These are phyloP conservation scores for Cettia cetti DNA, from an alignment of 2,113 vertebrate genomes.

Conservation along the genomic window DNA sequence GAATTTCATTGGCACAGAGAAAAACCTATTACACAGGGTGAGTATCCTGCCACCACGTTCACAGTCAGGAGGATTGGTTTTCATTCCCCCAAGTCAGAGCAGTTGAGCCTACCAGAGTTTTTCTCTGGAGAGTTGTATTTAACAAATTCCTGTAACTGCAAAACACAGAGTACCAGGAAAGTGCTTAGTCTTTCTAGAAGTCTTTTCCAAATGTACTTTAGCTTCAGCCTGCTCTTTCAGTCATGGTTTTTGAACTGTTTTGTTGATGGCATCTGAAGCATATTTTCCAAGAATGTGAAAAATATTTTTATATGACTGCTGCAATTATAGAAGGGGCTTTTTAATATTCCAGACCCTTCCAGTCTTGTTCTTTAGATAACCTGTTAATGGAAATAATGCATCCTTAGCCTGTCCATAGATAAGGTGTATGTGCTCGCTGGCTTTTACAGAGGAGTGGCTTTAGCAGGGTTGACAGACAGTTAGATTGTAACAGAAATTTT, in stretches of 20 bases:
- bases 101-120: background rate
- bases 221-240: background rate
- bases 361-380: background rate
- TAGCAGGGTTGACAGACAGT: background rate
- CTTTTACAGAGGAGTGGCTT: background rate
- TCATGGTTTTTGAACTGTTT: background rate
- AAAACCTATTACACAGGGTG: background rate
- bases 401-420: background rate
- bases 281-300: background rate
- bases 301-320: background rate
- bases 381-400: background rate
- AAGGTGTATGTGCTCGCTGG: background rate
- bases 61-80: background rate
- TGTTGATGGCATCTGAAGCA: background rate
- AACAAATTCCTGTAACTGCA: background rate
- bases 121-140: background rate
- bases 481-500: background rate
- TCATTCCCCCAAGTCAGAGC: background rate
- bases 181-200: background rate
- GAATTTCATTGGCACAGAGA: background rate
- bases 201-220: background rate
- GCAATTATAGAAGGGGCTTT: background rate
- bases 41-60: background rate
- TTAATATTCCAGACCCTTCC: background rate
- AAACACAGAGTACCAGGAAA: background rate